phyloP scores from a whole-genome alignment of 2,797 vertebrate species.

The Protonibea diacanthus region DNA sequence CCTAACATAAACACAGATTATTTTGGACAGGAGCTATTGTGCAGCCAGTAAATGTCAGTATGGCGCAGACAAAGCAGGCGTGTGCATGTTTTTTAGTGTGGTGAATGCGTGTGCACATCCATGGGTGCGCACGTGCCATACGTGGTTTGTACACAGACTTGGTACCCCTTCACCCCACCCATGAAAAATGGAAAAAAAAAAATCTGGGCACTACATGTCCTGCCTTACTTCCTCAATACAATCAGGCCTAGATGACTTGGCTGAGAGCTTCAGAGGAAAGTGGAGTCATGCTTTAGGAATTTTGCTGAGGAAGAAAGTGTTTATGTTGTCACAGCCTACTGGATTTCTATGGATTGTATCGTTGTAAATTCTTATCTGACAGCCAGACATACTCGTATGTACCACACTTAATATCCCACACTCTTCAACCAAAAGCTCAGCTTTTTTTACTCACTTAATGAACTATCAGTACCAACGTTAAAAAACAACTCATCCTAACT shows the following conservation, averaged over 20 bases:
- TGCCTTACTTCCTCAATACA: constrained; percentile 53
- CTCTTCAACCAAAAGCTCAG: background rate
- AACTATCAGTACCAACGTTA: background rate
- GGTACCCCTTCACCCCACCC: constrained; percentile 15
- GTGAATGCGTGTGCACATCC: constrained; percentile 32
- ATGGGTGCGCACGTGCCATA: constrained; percentile 10
- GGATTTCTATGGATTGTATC: constrained; percentile 30
- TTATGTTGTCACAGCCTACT: constrained; percentile 43
- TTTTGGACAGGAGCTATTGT: constrained; percentile 80
- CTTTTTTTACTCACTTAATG: background rate
- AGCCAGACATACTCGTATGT: background rate
- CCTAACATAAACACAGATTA: constrained; percentile 82
- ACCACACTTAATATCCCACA: background rate
- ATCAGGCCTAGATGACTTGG: constrained; percentile 42
- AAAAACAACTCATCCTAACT: background rate
- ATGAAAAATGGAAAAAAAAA: constrained; percentile 8
- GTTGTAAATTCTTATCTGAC: constrained; percentile 28
- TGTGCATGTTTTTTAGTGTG: constrained; percentile 28
- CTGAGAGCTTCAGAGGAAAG: constrained; percentile 53
- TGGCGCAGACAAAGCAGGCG: constrained; percentile 34
- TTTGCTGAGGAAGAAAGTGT: constrained; percentile 60
- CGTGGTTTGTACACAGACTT: constrained; percentile 22
- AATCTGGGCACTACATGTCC: constrained; percentile 27
- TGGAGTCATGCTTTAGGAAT: constrained; percentile 69
- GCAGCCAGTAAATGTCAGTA: constrained; percentile 75